These are phyloP conservation scores for Cerastoderma edule DNA, from an alignment of 2,888 invertebrate genomes.

Conservation along the genomic window DNA sequence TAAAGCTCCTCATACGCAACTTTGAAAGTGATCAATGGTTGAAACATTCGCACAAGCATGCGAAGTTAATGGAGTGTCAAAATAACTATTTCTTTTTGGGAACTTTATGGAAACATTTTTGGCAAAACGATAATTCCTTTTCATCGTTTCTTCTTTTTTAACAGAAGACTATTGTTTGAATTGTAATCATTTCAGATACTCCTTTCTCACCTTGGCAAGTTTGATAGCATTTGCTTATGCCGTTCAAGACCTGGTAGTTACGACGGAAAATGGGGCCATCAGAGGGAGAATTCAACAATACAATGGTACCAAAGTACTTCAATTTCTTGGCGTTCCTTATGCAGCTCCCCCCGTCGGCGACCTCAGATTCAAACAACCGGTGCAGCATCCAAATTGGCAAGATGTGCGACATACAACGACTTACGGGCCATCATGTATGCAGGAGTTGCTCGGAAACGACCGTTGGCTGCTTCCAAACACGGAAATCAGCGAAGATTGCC, in stretches of 20 bases:
- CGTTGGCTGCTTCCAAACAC: conserved; percentile 52
- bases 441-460: conserved; percentile 55
- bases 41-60: too few relatives aligned
- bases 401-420: conserved; percentile 41
- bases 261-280: conserved; percentile 43
- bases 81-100: too few relatives aligned
- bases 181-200: too few relatives aligned
- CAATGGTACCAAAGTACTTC: conserved; percentile 34
- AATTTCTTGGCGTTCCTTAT: conserved; percentile 61
- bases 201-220: too few relatives aligned
- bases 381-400: conserved; percentile 35
- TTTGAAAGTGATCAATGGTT: too few relatives aligned
- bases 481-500: conserved; percentile 67
- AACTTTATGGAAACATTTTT: too few relatives aligned
- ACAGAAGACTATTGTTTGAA: too few relatives aligned
- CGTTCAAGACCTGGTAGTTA: conserved; percentile 24
- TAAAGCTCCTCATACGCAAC: too few relatives aligned
- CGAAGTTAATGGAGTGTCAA: too few relatives aligned
- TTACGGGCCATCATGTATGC: conserved; percentile 64
- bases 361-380: conserved; percentile 55
- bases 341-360: conserved; percentile 59
- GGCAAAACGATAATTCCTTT: too few relatives aligned
- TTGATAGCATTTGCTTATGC: too few relatives aligned
- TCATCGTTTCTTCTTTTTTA: too few relatives aligned
- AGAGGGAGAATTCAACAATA: conserved; percentile 32